Percentiles rank a stretch among this genome's conserved stretches.
Conservation (phyloP, 1,140 invertebrate genomes). For the Bombus turneri region DNA sequence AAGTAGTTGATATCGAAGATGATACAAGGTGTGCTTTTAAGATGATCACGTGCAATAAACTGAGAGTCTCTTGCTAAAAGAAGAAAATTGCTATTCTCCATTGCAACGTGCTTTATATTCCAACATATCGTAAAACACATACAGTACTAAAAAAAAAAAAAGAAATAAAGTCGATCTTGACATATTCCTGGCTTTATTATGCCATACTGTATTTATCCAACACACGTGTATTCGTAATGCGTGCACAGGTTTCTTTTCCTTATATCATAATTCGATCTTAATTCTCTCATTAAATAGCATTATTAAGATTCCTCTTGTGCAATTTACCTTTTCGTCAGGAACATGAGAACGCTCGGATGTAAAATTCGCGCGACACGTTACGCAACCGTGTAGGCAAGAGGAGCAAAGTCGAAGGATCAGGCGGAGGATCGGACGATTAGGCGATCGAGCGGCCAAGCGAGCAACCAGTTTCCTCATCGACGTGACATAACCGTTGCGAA, state of each 20-base stretch:
- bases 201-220: neutral
- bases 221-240: neutral
- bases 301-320: neutral
- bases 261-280: neutral
- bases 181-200: neutral
- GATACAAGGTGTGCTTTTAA: neutral
- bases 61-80: neutral
- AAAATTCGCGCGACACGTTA: constrained; percentile 14
- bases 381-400: constrained; percentile 8
- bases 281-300: neutral
- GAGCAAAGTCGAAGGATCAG: constrained; percentile 26
- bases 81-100: neutral
- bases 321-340: neutral
- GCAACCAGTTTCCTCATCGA: constrained; percentile 47
- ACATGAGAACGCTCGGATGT: neutral
- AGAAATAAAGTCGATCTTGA: neutral
- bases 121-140: neutral
- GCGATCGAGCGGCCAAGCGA: constrained; percentile 15
- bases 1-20: neutral
- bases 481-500: constrained; percentile 61
- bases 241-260: neutral
- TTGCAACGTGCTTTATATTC: neutral
- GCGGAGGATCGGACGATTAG: neutral
- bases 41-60: neutral
- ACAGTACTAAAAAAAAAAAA: neutral